Conservation (phyloP, 2,888 invertebrate species). For the Drymonia ruficornis region DNA sequence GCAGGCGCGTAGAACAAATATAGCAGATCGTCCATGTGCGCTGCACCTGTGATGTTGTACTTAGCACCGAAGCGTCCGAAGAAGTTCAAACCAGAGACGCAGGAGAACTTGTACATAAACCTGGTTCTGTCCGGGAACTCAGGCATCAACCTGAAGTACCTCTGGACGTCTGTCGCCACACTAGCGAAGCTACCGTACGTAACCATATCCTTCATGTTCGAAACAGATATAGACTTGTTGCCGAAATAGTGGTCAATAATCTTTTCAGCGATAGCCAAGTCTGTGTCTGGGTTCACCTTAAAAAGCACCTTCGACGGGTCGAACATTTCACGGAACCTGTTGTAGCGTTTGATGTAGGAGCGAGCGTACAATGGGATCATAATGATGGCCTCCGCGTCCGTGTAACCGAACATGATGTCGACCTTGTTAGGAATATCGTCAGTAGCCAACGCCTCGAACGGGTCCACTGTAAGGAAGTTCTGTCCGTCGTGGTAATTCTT, state of each 20-base stretch:
- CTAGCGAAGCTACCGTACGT: neutral
- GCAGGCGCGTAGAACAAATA: slow-evolving; percentile 28
- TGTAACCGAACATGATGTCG: slow-evolving; percentile 15
- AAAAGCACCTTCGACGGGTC: slow-evolving; percentile 11
- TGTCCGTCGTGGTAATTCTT: slow-evolving; percentile 17
- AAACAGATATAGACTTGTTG: slow-evolving; percentile 7
- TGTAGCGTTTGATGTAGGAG: neutral
- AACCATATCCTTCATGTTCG: slow-evolving; percentile 13
- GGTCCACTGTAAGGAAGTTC: slow-evolving; percentile 16
- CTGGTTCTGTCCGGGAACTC: slow-evolving; percentile 6
- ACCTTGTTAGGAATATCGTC: slow-evolving; percentile 13
- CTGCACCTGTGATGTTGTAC: slow-evolving; percentile 20
- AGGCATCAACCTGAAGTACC: slow-evolving; percentile 5
- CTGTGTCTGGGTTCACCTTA: neutral
- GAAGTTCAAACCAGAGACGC: slow-evolving; percentile 17
- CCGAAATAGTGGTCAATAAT: slow-evolving; percentile 12
- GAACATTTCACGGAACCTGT: slow-evolving; percentile 4
- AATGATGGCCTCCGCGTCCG: slow-evolving; percentile 13
- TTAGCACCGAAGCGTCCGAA: slow-evolving; percentile 13
- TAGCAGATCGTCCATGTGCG: slow-evolving; percentile 31
- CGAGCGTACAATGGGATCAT: neutral
- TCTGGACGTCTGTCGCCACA: slow-evolving; percentile 1
- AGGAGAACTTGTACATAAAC: slow-evolving; percentile 24
- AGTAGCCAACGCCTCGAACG: slow-evolving; percentile 3
- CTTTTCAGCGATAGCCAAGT: neutral